Evolutionary conservation across 1,140 invertebrate genomes (phyloP), one percentile per base, ranked within the genome.

Genomic region (Druon quercuslanigerum): DNA sequence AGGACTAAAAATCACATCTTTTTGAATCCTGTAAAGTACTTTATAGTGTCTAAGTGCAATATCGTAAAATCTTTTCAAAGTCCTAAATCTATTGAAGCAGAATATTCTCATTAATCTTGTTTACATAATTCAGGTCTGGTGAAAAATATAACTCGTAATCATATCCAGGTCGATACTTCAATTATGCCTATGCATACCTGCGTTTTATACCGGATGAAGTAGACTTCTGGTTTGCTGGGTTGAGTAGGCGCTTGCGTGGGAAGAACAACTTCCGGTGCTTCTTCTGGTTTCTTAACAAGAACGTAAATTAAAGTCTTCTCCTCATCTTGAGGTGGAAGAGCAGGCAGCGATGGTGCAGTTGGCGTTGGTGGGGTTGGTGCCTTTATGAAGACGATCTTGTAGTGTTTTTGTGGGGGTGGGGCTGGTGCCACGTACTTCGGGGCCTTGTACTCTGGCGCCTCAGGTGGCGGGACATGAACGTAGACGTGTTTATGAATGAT

Each of bases 351-450:
- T 11, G 95, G 95, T 0, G 95, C 95, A 5, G 95, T 96, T 13
- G 95, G 95, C 12, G 95, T 94, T 3, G 95, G 95, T 74, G 95
- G 94, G 3, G 95, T 95, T 57, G 96, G 96, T 1, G 96, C 96
- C 90, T 96, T 96, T 87, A 97, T 97, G 92, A 97, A 97, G 51
- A 97, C 95, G 82, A 97, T 97, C 89, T 96, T 96, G 93, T 97
- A 97, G 86, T 97, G 96, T 85, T 97, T 97, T 86, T 96, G 96
- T 12, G 96, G 95, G 11, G 96, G 94, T 70, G 94, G 93, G 33
- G 83, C 81, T 0, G 82, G 83, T 13, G 87, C 85, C 0, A 86
- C 73, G 72, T 89, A 92, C 87, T 92, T 93, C 3, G 95, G 93
- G 3, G 93, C 92, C 51, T 93, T 93, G 86, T 95, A 94, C 84